Conservation (phyloP, 1,140 invertebrate genomes). For the Varroa destructor region DNA sequence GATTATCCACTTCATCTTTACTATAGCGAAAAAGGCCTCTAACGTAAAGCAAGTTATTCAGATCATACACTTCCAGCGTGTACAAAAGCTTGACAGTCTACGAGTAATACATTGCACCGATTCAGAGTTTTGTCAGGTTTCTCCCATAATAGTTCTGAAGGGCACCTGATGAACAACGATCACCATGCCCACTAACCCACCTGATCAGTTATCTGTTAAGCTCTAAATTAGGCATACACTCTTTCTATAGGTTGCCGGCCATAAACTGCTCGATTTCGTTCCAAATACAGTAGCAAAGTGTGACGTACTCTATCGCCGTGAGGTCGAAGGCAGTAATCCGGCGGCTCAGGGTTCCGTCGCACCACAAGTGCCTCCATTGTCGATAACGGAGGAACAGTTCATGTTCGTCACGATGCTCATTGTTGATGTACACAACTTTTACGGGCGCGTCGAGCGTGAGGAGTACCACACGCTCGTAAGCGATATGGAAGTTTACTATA, state of each 20-base stretch:
- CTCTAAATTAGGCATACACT: no score
- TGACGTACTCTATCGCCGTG: conserved; percentile 11
- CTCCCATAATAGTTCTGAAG: no score
- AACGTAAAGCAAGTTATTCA: no score
- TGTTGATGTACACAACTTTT: conserved; percentile 22
- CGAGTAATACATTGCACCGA: no score
- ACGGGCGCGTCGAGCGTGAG: conserved; percentile 24
- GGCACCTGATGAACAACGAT: no score
- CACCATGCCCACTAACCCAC: no score
- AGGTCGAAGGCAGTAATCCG: not conserved
- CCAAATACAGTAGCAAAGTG: conserved; percentile 1
- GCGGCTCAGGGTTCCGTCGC: not conserved
- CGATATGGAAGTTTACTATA: conserved; percentile 20
- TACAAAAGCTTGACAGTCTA: no score
- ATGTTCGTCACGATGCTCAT: conserved; percentile 22
- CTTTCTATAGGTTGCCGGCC: not conserved
- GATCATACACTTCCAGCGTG: no score
- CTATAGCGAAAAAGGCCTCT: no score
- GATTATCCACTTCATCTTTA: no score
- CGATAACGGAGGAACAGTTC: conserved; percentile 25
- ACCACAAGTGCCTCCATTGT: conserved; percentile 19
- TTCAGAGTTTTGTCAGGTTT: no score
- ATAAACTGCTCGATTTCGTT: conserved; percentile 15
- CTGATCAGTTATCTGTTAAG: no score
- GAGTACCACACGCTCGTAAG: conserved; percentile 15